Base-by-base conservation (phyloP, 2,113 vertebrate genomes). In the Oxyruncus cristatus region DNA sequence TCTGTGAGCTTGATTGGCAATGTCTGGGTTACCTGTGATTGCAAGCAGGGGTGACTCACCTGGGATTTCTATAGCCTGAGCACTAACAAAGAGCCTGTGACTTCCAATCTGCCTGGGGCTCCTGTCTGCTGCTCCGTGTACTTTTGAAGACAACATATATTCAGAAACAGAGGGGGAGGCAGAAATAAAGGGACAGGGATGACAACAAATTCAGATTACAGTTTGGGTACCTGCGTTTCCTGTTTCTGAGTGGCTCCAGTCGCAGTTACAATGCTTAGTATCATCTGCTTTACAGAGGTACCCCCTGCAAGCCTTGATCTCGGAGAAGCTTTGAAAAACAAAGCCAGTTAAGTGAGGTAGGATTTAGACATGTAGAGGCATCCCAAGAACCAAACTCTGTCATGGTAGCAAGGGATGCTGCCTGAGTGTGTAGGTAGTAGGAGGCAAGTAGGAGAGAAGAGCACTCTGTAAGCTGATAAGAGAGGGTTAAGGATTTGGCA, bases 41-140 rank as follows among this genome's bases (percentile, higher is more conserved):
- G 68, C 96, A 92, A 66, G 79, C 86, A 75, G 63, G 19, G 47
- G 49, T 97, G 94, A 96, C 81, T 96, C 89, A 97, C 91, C 66
- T 66, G 86, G 80, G 56, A 89, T 94, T 96, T 95, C 91, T 96
- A 72, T 90, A 93, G 91, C 85, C 83, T 68, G 62, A 85, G 44
- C 61, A 13, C 88, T 96, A 84, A 96, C 90, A 95, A 97, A 95
- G 81, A 93, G 91, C 72, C 79, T 82, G 75, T 52, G 67, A 81
- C 89, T 90, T 75, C 56, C 63, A 93, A 3, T 90, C 53, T 73
- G 78, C 94, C 90, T 74, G 87, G 18, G 91, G 94, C 94, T 93
- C 56, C 85, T 78, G 75, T 88, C 88, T 92, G 87, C 89, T 86
- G 63, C 83, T 81, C 70, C 37, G 32, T 42, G 70, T 65, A 66